These are phyloP conservation scores for Carcharodon carcharias DNA, from an alignment of 2,797 vertebrate species.

Conservation along the genomic window DNA sequence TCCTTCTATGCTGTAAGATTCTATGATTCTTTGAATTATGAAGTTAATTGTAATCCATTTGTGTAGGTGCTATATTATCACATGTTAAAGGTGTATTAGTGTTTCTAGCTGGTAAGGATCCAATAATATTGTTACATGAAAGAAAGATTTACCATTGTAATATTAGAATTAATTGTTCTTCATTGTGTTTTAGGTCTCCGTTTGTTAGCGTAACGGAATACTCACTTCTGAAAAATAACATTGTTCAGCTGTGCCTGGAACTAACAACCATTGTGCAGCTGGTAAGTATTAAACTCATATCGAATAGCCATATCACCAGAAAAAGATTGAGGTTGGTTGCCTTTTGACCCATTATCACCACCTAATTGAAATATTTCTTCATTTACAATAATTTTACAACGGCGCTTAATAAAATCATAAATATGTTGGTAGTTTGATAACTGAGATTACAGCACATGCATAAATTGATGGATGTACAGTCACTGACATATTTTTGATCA, in stretches of 20 bases:
- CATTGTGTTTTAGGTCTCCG: conserved; percentile 65
- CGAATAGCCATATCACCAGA: neutral
- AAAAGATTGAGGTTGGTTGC: neutral
- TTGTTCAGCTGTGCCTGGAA: conserved; percentile 88
- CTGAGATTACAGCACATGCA: neutral
- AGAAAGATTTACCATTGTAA: neutral
- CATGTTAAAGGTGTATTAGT: too few relatives aligned
- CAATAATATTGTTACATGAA: neutral
- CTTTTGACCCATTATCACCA: neutral
- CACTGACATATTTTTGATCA: neutral
- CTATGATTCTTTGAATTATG: neutral
- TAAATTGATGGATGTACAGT: neutral
- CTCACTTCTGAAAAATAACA: conserved; percentile 87
- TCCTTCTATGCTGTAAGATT: neutral
- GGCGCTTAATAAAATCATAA: neutral
- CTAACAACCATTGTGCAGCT: conserved; percentile 89
- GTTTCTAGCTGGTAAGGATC: neutral
- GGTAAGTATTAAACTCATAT: conserved; percentile 53
- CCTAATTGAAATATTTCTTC: neutral
- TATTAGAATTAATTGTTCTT: neutral
- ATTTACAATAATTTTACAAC: neutral
- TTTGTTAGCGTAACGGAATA: conserved; percentile 90
- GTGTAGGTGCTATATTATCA: neutral
- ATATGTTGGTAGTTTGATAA: neutral
- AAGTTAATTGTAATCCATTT: neutral